phyloP scores from a whole-genome alignment of 2,113 vertebrate species.

The Proterorhinus semilunaris region DNA sequence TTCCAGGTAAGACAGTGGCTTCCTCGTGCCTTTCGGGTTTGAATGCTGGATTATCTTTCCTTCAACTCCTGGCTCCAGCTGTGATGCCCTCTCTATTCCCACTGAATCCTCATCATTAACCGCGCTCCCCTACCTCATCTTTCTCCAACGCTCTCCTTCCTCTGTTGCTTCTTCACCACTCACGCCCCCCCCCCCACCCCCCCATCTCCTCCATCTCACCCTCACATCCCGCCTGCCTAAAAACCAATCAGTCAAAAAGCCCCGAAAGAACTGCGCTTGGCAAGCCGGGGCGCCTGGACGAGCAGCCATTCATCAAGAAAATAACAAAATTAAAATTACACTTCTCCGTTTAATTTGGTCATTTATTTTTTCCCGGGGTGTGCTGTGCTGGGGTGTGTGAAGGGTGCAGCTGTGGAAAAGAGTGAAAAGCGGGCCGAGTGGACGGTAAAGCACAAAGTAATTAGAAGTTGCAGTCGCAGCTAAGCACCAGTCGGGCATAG shows the following conservation, averaged over 20 bases:
- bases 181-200: not conserved
- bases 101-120: constrained; percentile 62
- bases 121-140: constrained; percentile 48
- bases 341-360: constrained; percentile 77
- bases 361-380: constrained; percentile 70
- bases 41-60: constrained; percentile 48
- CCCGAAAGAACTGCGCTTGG: constrained; percentile 66
- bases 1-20: constrained; percentile 21
- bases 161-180: constrained; percentile 1
- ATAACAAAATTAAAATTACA: constrained; percentile 80
- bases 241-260: constrained; percentile 77
- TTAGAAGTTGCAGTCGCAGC: constrained; percentile 57
- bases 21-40: constrained; percentile 17
- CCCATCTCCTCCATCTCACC: constrained; percentile 28
- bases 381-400: constrained; percentile 23
- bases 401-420: constrained; percentile 32
- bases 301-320: constrained; percentile 77
- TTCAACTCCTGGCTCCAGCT: constrained; percentile 49
- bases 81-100: constrained; percentile 32
- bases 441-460: constrained; percentile 60
- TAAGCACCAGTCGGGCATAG: constrained; percentile 42
- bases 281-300: constrained; percentile 54
- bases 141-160: constrained; percentile 23
- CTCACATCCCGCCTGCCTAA: constrained; percentile 61
- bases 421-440: constrained; percentile 27